These are phyloP conservation scores for Melanostoma scalare DNA, from an alignment of 2,888 invertebrate species.

Conservation along the genomic window DNA sequence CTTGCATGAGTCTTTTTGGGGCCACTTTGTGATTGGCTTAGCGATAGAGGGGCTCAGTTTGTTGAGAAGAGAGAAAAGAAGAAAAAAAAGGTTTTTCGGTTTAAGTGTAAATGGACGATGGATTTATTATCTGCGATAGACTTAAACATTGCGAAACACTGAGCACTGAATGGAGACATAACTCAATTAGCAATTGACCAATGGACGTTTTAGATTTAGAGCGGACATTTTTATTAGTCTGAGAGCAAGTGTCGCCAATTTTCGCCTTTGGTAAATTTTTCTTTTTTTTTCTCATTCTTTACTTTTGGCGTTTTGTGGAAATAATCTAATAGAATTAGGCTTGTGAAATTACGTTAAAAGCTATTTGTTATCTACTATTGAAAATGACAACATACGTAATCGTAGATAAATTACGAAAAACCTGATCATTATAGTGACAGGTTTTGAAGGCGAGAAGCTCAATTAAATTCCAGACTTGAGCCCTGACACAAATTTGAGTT, in stretches of 20 bases:
- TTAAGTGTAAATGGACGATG: conserved; percentile 26
- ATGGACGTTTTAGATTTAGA: conserved; percentile 64
- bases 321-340: conserved; percentile 18
- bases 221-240: conserved; percentile 55
- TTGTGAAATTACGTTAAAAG: conserved; percentile 41
- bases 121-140: conserved; percentile 65
- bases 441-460: background rate
- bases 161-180: conserved; percentile 55
- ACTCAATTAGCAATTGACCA: conserved; percentile 68
- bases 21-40: conserved; percentile 45
- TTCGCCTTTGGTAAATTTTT: background rate
- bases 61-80: conserved; percentile 6
- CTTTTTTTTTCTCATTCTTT: background rate
- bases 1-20: background rate
- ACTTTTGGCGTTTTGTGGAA: conserved; percentile 1
- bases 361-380: conserved; percentile 34
- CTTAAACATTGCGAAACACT: conserved; percentile 50
- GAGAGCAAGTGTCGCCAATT: conserved; percentile 42
- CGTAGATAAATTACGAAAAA: conserved; percentile 28
- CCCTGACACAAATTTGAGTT: no score
- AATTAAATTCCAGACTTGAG: no score
- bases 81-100: conserved; percentile 39
- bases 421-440: conserved; percentile 14
- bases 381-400: background rate
- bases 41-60: conserved; percentile 33